Conservation (phyloP, 92 coral and sea anemone genomes). For the Muricea muricata region DNA sequence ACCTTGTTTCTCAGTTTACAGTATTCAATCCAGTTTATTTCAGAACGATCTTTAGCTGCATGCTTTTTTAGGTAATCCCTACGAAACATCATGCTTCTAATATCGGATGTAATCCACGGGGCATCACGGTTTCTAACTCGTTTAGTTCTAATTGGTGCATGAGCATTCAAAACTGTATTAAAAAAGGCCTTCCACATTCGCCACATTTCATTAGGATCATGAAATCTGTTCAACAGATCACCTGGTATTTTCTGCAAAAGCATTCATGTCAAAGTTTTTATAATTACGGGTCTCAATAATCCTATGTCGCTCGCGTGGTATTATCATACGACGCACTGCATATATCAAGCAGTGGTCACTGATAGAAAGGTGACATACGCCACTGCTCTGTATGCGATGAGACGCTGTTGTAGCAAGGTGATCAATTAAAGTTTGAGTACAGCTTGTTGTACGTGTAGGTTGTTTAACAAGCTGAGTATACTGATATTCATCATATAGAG, state of each 20-base stretch:
- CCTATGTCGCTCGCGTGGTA: neutral
- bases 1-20: slow-evolving; percentile 13
- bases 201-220: slow-evolving; percentile 9
- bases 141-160: slow-evolving; percentile 45
- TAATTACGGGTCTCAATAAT: slow-evolving; percentile 1
- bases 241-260: slow-evolving; percentile 34
- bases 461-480: neutral
- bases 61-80: slow-evolving; percentile 47
- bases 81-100: slow-evolving; percentile 40
- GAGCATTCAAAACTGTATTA: slow-evolving; percentile 13
- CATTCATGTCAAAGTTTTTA: slow-evolving; percentile 37
- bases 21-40: neutral
- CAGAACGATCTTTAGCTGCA: slow-evolving; percentile 27
- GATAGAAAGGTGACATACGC: no score
- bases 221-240: neutral
- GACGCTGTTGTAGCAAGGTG: slow-evolving; percentile 16
- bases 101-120: slow-evolving; percentile 49
- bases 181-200: no score
- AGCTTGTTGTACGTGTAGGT: slow-evolving; percentile 26
- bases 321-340: no score
- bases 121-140: slow-evolving; percentile 29
- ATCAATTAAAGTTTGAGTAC: no score
- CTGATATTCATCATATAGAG: neutral
- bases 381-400: slow-evolving; percentile 30
- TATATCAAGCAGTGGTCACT: slow-evolving; percentile 57